These are phyloP conservation scores for Brachyalestes nurse DNA, from an alignment of 2,797 vertebrate species.

Conservation along the genomic window DNA sequence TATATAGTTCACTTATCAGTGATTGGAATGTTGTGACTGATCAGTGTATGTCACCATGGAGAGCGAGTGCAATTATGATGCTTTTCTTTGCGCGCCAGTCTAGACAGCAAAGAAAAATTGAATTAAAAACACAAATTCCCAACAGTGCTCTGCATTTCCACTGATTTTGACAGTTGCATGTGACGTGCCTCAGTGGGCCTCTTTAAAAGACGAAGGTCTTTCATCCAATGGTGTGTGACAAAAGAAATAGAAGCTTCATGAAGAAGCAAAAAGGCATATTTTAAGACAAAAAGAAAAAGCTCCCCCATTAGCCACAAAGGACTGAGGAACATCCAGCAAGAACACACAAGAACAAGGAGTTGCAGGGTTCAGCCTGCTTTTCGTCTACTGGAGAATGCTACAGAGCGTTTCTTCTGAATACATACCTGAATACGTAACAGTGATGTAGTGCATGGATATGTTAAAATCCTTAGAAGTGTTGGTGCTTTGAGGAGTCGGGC, in stretches of 20 bases:
- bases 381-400: conserved; percentile 44
- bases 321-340: conserved; percentile 53
- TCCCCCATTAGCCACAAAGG: conserved; percentile 48
- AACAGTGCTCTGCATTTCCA: conserved; percentile 45
- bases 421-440: conserved; percentile 46
- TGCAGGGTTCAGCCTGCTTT: conserved; percentile 39
- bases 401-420: conserved; percentile 56
- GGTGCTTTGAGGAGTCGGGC: not conserved
- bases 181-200: conserved; percentile 56
- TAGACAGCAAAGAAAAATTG: conserved; percentile 56
- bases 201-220: conserved; percentile 61
- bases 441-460: conserved; percentile 25
- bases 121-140: conserved; percentile 63
- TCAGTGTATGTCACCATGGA: conserved; percentile 34
- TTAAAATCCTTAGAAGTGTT: conserved; percentile 6
- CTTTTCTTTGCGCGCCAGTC: conserved; percentile 47
- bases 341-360: conserved; percentile 44
- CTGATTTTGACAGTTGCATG: conserved; percentile 55
- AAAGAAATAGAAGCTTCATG: conserved; percentile 56
- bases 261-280: conserved; percentile 55
- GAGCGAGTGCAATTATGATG: conserved; percentile 22
- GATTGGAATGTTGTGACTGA: too few species aligned
- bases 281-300: conserved; percentile 53
- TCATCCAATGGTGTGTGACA: conserved; percentile 57
- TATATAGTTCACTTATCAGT: too few species aligned